Conservation (phyloP, 1,140 invertebrate genomes). For the Bacillus rossius region DNA sequence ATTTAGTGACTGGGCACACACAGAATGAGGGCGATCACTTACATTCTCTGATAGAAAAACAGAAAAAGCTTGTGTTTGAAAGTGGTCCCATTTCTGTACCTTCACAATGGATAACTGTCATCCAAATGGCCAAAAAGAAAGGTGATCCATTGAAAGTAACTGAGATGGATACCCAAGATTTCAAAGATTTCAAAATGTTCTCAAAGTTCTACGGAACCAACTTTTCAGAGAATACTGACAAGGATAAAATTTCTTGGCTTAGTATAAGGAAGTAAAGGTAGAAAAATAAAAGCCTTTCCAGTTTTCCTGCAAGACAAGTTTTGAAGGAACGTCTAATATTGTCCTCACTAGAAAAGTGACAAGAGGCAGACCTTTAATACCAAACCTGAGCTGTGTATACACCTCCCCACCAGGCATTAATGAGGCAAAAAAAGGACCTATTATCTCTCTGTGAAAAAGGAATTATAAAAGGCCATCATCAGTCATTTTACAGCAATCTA, state of each 20-base stretch:
- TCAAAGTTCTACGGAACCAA: neutral
- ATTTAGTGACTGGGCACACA: conserved; percentile 13
- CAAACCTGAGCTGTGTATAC: too few species aligned
- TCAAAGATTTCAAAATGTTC: neutral
- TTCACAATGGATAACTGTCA: neutral
- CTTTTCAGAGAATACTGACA: neutral
- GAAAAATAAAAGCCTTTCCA: neutral
- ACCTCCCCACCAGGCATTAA: too few species aligned
- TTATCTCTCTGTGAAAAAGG: too few species aligned
- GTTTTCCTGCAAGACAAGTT: neutral
- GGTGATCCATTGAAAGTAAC: neutral
- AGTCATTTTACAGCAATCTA: too few species aligned
- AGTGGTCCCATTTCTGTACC: conserved; percentile 1
- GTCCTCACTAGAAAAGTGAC: neutral
- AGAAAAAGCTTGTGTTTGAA: neutral
- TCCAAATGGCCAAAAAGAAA: conserved; percentile 2
- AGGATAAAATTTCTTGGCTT: neutral
- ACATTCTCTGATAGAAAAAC: conserved; percentile 9
- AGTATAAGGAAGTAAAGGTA: neutral
- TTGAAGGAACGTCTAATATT: neutral
- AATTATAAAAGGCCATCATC: too few species aligned
- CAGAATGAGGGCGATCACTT: conserved; percentile 7
- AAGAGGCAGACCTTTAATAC: neutral
- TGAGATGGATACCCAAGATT: neutral
- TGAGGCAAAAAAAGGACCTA: too few species aligned